phyloP scores from a whole-genome alignment of 2,113 vertebrate genomes.

The Acrocephalus kingi region DNA sequence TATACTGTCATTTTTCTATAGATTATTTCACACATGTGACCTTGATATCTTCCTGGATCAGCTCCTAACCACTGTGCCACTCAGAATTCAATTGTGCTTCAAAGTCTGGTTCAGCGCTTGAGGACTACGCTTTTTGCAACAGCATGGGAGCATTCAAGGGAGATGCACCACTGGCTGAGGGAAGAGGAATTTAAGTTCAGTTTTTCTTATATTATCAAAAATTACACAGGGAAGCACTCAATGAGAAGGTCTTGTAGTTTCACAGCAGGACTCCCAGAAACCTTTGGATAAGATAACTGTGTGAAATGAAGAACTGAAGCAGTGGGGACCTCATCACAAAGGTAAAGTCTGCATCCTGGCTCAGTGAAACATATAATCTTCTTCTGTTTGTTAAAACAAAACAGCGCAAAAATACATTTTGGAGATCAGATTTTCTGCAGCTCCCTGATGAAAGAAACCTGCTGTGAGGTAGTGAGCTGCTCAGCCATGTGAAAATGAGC shows the following conservation, averaged over 20 bases:
- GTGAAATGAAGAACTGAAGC: slow-evolving; percentile 29
- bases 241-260: background rate
- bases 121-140: background rate
- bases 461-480: background rate
- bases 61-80: background rate
- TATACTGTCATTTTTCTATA: background rate
- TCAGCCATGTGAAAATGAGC: background rate
- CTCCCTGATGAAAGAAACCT: background rate
- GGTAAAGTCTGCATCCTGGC: background rate
- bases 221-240: background rate
- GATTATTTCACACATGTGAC: background rate
- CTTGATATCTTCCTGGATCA: background rate
- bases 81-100: background rate
- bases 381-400: slow-evolving; percentile 31
- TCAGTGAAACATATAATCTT: slow-evolving; percentile 48
- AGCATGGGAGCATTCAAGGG: background rate
- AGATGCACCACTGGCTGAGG: background rate
- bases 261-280: background rate
- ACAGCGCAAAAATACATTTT: background rate
- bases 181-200: background rate
- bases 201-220: slow-evolving; percentile 35
- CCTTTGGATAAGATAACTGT: background rate
- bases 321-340: slow-evolving; percentile 7
- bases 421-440: background rate
- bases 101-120: background rate